Conservation (phyloP, 2,888 invertebrate genomes). For the Eristalis tenax region DNA sequence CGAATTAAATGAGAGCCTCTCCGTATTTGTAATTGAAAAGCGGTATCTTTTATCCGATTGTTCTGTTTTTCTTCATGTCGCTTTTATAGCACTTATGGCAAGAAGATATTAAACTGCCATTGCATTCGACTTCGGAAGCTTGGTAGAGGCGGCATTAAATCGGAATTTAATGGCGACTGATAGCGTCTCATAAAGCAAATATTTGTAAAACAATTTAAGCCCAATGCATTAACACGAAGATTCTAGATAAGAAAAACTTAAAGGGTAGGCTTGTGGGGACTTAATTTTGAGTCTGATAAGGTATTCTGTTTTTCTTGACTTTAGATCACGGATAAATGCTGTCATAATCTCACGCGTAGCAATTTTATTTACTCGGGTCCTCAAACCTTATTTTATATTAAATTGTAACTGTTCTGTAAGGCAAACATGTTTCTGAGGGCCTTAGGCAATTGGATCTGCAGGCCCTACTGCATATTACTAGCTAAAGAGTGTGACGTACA, state of each 20-base stretch:
- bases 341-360: too few relatives aligned
- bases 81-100: background rate
- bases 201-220: background rate
- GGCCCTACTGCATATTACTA: too few relatives aligned
- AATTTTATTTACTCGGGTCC: too few relatives aligned
- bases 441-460: too few relatives aligned
- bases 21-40: constrained; percentile 35
- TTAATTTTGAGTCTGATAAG: background rate
- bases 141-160: background rate
- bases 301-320: background rate
- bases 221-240: background rate
- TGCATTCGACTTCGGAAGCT: background rate
- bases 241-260: background rate
- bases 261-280: background rate
- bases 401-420: too few relatives aligned
- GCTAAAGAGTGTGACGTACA: too few relatives aligned
- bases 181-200: background rate
- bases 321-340: background rate
- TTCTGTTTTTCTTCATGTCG: background rate
- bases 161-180: background rate
- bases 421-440: too few relatives aligned
- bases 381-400: too few relatives aligned
- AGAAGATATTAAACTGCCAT: background rate
- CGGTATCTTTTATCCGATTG: constrained; percentile 6
- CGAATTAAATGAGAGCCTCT: constrained; percentile 33